Percentiles rank a stretch among this genome's conserved stretches.
Conservation (phyloP, 2,113 vertebrate species). For the Mesembrinibis cayennensis region DNA sequence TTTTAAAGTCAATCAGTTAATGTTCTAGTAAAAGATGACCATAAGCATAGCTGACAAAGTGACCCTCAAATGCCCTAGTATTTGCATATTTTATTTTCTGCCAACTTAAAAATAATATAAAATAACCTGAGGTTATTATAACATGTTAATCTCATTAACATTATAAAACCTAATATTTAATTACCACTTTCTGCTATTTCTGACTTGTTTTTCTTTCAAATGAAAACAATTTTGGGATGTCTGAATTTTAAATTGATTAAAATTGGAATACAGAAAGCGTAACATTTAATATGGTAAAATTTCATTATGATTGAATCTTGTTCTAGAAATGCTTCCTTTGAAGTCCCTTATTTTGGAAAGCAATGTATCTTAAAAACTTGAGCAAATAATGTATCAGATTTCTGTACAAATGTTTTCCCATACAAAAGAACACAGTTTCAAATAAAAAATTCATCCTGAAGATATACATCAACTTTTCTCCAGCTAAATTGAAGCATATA, state of each 20-base stretch:
- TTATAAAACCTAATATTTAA: conserved; percentile 7
- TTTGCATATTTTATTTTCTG: conserved; percentile 29
- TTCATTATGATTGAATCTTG: background rate
- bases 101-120: conserved; percentile 22
- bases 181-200: background rate
- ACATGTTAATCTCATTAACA: conserved; percentile 19
- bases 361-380: background rate
- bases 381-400: background rate
- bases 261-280: background rate
- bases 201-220: conserved; percentile 40
- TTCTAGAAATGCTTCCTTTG: conserved; percentile 10
- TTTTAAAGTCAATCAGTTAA: background rate
- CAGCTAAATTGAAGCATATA: background rate
- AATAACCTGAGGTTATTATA: background rate
- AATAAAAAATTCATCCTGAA: background rate
- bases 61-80: background rate
- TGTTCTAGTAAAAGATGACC: background rate
- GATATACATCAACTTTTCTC: background rate
- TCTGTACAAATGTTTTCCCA: conserved; percentile 16
- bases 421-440: background rate
- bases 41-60: background rate
- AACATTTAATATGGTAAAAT: conserved; percentile 7
- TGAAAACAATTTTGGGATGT: background rate
- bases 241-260: conserved; percentile 17
- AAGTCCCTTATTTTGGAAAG: conserved; percentile 31